Evolutionary conservation across 2,113 vertebrate genomes (phyloP).

Genomic region (Hemibagrus wyckioides): DNA sequence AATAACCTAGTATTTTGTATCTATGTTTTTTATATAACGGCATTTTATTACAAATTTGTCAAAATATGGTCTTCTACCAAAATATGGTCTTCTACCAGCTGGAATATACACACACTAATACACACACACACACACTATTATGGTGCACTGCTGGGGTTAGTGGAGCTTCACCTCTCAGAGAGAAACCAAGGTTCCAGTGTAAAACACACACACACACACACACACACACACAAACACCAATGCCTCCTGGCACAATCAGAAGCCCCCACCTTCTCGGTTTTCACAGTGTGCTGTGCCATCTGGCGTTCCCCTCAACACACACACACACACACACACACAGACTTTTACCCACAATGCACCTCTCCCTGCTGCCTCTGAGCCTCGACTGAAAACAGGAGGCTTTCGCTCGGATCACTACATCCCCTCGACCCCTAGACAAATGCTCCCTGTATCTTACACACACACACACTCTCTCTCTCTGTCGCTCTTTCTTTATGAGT

Average conservation of each 20-base stretch:
- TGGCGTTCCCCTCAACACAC: constrained; percentile 67
- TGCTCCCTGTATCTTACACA: constrained; percentile 29
- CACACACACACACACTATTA: constrained; percentile 42
- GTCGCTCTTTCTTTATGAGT: not conserved
- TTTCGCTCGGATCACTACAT: constrained; percentile 66
- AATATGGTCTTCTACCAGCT: constrained; percentile 3
- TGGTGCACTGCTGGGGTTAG: constrained; percentile 54
- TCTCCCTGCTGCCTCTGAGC: constrained; percentile 61
- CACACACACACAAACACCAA: constrained; percentile 61
- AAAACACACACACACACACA: constrained; percentile 58
- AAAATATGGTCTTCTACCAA: constrained; percentile 1
- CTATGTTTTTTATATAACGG: not conserved
- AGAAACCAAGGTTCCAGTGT: constrained; percentile 55
- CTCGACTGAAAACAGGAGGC: constrained; percentile 66
- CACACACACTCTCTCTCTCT: constrained; percentile 22
- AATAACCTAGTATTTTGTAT: not conserved
- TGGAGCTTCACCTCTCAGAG: constrained; percentile 62
- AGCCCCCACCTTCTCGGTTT: constrained; percentile 73
- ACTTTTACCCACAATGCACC: constrained; percentile 67
- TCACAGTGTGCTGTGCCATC: constrained; percentile 79
- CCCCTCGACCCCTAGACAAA: constrained; percentile 46
- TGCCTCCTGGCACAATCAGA: constrained; percentile 77
- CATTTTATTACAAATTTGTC: constrained; percentile 15
- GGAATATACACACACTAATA: constrained; percentile 18
- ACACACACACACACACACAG: constrained; percentile 53